phyloP scores from a whole-genome alignment of 2,113 vertebrate species.

The Labrus mixtus region DNA sequence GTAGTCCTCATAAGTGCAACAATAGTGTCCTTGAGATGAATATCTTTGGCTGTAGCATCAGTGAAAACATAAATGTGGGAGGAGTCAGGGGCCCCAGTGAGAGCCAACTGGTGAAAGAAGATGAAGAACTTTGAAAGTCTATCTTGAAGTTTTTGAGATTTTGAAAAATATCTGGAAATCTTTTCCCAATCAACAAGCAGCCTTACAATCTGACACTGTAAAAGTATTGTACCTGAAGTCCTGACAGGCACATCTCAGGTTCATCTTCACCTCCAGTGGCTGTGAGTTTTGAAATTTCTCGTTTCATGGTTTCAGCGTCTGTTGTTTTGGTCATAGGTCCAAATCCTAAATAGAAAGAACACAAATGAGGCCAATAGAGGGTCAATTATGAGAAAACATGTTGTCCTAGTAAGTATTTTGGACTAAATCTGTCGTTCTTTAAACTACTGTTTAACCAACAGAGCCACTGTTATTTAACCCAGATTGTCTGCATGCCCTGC shows the following conservation, averaged over 20 bases:
- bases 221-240: constrained; percentile 75
- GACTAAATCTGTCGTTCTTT: background rate
- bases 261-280: constrained; percentile 49
- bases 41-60: constrained; percentile 80
- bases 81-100: constrained; percentile 77
- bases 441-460: background rate
- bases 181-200: no score
- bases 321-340: constrained; percentile 78
- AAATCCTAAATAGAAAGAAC: constrained; percentile 60
- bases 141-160: background rate
- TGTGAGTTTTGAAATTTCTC: constrained; percentile 63
- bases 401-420: background rate
- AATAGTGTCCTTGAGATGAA: constrained; percentile 73
- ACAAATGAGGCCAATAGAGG: background rate
- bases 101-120: constrained; percentile 75
- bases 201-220: no score
- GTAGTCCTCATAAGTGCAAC: constrained; percentile 75
- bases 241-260: constrained; percentile 84
- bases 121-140: background rate
- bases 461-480: background rate
- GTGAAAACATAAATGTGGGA: constrained; percentile 84
- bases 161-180: background rate
- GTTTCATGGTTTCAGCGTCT: constrained; percentile 76
- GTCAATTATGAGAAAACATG: background rate
- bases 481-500: background rate